Percentiles rank a stretch among this genome's conserved stretches.
Conservation (phyloP, 2,113 vertebrate species). For the Pantherophis guttatus region DNA sequence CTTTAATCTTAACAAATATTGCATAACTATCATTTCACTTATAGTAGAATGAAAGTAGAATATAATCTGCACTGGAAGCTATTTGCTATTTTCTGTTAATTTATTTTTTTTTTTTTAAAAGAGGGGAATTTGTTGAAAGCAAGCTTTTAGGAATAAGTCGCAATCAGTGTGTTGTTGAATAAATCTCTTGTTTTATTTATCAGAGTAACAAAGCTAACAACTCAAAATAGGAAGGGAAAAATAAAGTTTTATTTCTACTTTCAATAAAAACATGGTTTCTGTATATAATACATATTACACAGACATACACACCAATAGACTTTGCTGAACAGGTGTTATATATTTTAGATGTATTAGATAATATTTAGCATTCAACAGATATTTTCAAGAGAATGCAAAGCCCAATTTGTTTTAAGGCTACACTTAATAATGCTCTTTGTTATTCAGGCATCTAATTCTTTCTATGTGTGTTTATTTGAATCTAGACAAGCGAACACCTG, state of each 20-base stretch:
- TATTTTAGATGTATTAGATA: background rate
- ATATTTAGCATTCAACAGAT: no score
- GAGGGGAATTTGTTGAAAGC: background rate
- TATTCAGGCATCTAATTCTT: background rate
- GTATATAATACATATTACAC: background rate
- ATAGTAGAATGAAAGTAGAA: background rate
- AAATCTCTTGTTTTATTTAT: background rate
- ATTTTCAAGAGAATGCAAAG: fast-evolving
- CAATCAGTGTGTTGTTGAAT: background rate
- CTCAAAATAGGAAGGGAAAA: background rate
- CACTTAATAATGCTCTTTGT: fast-evolving
- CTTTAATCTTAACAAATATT: conserved; percentile 24
- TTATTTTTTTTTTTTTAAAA: background rate
- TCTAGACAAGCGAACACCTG: background rate
- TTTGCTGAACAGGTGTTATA: background rate
- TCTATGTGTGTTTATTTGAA: background rate
- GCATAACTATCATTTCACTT: conserved; percentile 14
- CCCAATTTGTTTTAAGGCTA: background rate
- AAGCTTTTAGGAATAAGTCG: background rate
- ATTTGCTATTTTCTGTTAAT: background rate
- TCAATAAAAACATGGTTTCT: background rate
- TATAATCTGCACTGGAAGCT: background rate
- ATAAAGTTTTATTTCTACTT: background rate
- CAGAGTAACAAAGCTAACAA: background rate
- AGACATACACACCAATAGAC: background rate